These are phyloP conservation scores for Amia ocellicauda DNA, from an alignment of 2,113 vertebrate species.

Conservation along the genomic window DNA sequence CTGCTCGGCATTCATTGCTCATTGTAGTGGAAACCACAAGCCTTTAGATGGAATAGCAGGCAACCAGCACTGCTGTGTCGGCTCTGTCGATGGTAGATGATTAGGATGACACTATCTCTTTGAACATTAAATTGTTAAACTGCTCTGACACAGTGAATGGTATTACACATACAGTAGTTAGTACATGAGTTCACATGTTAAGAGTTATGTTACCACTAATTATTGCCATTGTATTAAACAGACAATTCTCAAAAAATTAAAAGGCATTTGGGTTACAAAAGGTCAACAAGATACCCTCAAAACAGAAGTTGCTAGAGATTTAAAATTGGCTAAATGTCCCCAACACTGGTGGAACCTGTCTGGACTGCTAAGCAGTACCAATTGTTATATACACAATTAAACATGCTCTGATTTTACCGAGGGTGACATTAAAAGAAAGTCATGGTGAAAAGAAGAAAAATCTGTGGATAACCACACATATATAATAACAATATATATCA, in stretches of 20 bases:
- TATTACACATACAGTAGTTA: conserved; percentile 7
- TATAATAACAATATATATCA: too few relatives aligned
- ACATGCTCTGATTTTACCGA: too few relatives aligned
- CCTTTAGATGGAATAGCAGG: conserved; percentile 41
- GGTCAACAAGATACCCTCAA: conserved; percentile 30
- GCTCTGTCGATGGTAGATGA: conserved; percentile 59
- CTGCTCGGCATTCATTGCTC: conserved; percentile 53
- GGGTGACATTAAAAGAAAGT: too few relatives aligned
- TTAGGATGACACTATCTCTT: conserved; percentile 54
- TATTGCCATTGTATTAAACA: conserved; percentile 7
- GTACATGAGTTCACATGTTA: conserved; percentile 12
- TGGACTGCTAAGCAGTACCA: conserved; percentile 42
- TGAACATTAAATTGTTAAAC: conserved; percentile 48
- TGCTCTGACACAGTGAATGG: conserved; percentile 42
- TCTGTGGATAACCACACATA: too few relatives aligned
- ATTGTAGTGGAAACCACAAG: conserved; percentile 57
- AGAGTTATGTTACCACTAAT: conserved; percentile 16
- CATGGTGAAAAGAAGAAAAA: too few relatives aligned
- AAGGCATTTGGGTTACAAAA: conserved; percentile 39
- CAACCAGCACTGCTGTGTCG: conserved; percentile 55
- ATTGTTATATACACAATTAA: conserved; percentile 10
- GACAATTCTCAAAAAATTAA: conserved; percentile 20
- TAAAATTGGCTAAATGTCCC: conserved; percentile 18
- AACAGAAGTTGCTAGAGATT: conserved; percentile 55
- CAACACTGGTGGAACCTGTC: conserved; percentile 21